These are phyloP conservation scores for Adoxophyes honmai DNA, from an alignment of 1,140 invertebrate species.

Conservation along the genomic window DNA sequence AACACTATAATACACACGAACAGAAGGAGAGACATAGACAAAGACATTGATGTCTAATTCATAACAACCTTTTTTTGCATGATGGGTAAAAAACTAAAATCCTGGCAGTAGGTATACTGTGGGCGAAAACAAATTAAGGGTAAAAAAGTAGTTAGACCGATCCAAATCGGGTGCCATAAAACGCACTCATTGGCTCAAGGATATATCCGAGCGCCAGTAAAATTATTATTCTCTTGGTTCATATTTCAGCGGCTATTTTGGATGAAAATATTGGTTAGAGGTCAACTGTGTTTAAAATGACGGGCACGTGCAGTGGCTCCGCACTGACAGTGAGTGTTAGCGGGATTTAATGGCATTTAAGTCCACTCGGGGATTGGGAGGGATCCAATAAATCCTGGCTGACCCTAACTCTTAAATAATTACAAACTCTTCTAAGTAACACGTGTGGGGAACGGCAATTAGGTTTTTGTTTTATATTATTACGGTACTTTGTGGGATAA, in stretches of 20 bases:
- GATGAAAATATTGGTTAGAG: slow-evolving; percentile 8
- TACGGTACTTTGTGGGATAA: too few species aligned
- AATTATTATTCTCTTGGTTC: not conserved
- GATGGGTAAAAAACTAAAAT: too few species aligned
- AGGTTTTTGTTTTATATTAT: not conserved
- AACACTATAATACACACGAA: too few species aligned
- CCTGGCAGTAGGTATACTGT: too few species aligned
- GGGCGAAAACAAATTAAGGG: too few species aligned
- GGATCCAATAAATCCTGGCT: slow-evolving; percentile 11
- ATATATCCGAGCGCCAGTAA: too few species aligned
- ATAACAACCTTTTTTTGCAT: too few species aligned
- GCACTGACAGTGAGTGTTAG: slow-evolving; percentile 9
- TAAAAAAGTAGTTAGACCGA: too few species aligned
- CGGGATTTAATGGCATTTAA: slow-evolving; percentile 14
- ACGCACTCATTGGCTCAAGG: too few species aligned
- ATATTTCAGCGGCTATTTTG: not conserved
- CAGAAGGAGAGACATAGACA: too few species aligned
- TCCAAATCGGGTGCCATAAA: too few species aligned
- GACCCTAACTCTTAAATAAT: slow-evolving; percentile 13
- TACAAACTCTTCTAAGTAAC: slow-evolving; percentile 6
- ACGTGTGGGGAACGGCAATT: not conserved
- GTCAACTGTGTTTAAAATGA: slow-evolving; percentile 7
- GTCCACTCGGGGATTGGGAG: slow-evolving; percentile 7
- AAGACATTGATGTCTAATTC: too few species aligned
- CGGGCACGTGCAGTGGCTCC: not conserved